Evolutionary conservation across 2,888 invertebrate genomes (phyloP), one percentile per base, ranked within the genome.

Genomic region (Bembecia ichneumoniformis): DNA sequence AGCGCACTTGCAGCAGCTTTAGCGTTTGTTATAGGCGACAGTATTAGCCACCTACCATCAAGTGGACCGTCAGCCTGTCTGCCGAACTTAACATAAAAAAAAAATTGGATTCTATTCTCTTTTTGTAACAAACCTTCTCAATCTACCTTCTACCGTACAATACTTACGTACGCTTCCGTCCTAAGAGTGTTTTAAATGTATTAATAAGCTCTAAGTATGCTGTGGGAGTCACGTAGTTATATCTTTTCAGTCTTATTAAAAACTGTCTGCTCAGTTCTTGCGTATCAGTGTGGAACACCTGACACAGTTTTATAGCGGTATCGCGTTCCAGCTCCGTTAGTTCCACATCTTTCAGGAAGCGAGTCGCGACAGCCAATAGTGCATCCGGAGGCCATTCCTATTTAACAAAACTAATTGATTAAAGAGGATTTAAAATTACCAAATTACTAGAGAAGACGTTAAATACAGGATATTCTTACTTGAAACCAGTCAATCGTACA

Each of bases 401-500:
- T 40, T 28, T 28, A 28, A 28, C 3, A 28, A 28, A 28, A n/a
- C n/a, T n/a, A n/a, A n/a, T n/a, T n/a, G n/a, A n/a, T n/a, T n/a
- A n/a, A n/a, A n/a, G n/a, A n/a, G n/a, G n/a, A n/a, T n/a, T n/a
- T n/a, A 20, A 28, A 28, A 28, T 9, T 28, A 28, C 28, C 7
- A 7, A 2, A 28, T 28, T 28, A 9, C 28, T 9, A 28, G 7
- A 5, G 28, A 28, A 9, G 0, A 7, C 3, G 17, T 4, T 7
- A 5, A 5, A 20, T 5, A 20, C 7, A 7, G 7, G 20, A 7
- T 20, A 20, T 20, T 13, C n/a, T 40, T 55, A 90, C 90, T 88
- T 95, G 96, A 76, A 97, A 96, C 97, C 97, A 97, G 74, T 97
- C 96, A 55, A 97, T 97, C 1, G 97, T 97, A 69, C 97, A 97